Evolutionary conservation across 2,113 vertebrate species (phyloP).

Genomic region (Alectura lathami): DNA sequence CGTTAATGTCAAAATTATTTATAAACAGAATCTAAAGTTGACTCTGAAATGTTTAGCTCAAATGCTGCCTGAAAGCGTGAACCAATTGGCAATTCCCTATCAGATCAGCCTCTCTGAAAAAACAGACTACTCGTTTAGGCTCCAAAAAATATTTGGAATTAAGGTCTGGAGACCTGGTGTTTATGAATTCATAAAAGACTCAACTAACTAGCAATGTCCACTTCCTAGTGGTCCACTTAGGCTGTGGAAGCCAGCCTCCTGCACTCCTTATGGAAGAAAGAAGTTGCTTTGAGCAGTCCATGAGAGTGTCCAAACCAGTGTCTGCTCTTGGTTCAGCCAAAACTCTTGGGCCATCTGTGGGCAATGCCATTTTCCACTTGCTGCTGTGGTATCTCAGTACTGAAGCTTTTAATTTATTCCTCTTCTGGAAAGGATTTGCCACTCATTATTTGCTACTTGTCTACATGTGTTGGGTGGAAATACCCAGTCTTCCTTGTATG

Average conservation of each 20-base stretch:
- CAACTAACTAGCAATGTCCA: neutral
- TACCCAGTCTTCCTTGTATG: neutral
- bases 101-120: neutral
- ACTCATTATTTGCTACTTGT: neutral
- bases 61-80: neutral
- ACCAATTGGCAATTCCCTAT: neutral
- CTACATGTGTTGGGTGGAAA: neutral
- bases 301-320: neutral
- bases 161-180: neutral
- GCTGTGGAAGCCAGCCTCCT: neutral
- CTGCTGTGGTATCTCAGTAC: fast-evolving
- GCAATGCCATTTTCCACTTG: neutral
- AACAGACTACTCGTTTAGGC: neutral
- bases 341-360: neutral
- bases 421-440: neutral
- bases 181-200: conserved; percentile 3
- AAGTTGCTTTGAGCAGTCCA: neutral
- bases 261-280: neutral
- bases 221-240: neutral
- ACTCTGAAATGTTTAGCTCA: neutral
- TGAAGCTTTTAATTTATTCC: neutral
- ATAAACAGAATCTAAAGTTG: neutral
- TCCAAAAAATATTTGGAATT: neutral
- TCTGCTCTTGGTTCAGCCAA: fast-evolving
- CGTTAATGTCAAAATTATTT: neutral